These are phyloP conservation scores for Crossocerus cetratus DNA, from an alignment of 2,888 invertebrate genomes.

Conservation along the genomic window DNA sequence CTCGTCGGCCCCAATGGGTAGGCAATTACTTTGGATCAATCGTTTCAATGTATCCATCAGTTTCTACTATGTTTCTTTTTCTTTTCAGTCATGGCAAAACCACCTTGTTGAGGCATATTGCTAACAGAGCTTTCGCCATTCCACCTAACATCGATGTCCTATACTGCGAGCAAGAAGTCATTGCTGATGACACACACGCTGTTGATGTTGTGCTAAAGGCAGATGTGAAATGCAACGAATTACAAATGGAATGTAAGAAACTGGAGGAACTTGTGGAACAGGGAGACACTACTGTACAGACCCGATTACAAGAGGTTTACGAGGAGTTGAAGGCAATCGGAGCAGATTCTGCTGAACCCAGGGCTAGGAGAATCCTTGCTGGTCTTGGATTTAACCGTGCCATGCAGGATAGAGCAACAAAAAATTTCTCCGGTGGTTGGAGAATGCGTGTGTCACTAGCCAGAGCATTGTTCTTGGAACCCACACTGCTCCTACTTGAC, in stretches of 20 bases:
- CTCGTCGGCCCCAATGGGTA: conserved; percentile 98
- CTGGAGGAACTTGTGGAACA: conserved; percentile 86
- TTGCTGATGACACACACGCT: conserved; percentile 95
- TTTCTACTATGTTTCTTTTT: neutral
- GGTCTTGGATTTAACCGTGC: conserved; percentile 95
- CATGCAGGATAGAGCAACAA: conserved; percentile 94
- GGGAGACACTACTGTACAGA: conserved; percentile 86
- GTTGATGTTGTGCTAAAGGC: conserved; percentile 96
- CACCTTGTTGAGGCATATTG: conserved; percentile 94
- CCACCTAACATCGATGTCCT: conserved; percentile 97
- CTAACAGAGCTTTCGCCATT: conserved; percentile 92
- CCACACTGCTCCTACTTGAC: conserved; percentile 96
- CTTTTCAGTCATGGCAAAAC: conserved; percentile 94
- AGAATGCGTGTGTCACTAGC: conserved; percentile 99
- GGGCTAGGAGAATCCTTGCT: conserved; percentile 96
- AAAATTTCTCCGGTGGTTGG: conserved; percentile 97
- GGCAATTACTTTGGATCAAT: conserved; percentile 52
- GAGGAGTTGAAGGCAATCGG: conserved; percentile 97
- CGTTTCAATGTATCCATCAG: neutral
- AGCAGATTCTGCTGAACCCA: conserved; percentile 98
- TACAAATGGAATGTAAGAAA: conserved; percentile 90
- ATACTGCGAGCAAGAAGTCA: conserved; percentile 98
- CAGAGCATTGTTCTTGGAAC: conserved; percentile 97
- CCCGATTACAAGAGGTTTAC: conserved; percentile 93
- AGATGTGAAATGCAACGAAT: conserved; percentile 90